A percentile compares a stretch with the other conserved stretches of the same genome.
Conservation (phyloP, 2,797 vertebrate species). For the Lepidocolaptes lacrymiger region DNA sequence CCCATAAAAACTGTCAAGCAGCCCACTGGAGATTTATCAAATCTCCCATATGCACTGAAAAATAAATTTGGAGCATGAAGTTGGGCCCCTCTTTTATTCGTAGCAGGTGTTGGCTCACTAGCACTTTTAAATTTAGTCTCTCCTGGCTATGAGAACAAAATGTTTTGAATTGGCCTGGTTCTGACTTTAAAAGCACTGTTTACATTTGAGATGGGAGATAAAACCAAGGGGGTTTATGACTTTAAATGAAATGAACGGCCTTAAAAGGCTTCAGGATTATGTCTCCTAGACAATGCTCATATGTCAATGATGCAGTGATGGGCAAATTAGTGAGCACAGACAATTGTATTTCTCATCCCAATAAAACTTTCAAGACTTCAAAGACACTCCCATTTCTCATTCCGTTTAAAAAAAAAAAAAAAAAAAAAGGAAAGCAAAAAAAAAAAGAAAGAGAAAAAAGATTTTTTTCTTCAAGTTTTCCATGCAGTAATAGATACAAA, state of each 20-base stretch:
- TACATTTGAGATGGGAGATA: neutral
- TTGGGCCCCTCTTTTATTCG: neutral
- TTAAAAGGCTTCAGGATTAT: neutral
- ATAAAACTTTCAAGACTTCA: neutral
- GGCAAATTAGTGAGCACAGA: neutral
- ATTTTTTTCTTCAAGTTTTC: neutral
- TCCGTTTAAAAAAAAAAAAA: neutral
- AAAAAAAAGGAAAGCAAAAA: neutral
- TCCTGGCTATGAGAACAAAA: constrained; percentile 20
- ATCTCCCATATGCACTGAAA: neutral
- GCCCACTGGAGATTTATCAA: neutral
- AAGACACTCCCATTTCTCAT: neutral
- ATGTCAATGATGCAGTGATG: neutral
- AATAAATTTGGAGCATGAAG: constrained; percentile 1
- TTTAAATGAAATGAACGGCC: neutral
- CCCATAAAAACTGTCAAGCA: neutral
- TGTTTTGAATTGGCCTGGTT: neutral
- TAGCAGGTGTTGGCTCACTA: constrained; percentile 34
- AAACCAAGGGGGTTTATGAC: neutral
- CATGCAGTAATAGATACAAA: neutral
- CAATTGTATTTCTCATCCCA: neutral
- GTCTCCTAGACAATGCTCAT: neutral
- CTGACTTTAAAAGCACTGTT: constrained; percentile 6
- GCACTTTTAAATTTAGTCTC: constrained; percentile 43
- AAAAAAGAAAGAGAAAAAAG: no score